phyloP scores from a whole-genome alignment of 2,888 invertebrate genomes.

The Aporophyla nigra region DNA sequence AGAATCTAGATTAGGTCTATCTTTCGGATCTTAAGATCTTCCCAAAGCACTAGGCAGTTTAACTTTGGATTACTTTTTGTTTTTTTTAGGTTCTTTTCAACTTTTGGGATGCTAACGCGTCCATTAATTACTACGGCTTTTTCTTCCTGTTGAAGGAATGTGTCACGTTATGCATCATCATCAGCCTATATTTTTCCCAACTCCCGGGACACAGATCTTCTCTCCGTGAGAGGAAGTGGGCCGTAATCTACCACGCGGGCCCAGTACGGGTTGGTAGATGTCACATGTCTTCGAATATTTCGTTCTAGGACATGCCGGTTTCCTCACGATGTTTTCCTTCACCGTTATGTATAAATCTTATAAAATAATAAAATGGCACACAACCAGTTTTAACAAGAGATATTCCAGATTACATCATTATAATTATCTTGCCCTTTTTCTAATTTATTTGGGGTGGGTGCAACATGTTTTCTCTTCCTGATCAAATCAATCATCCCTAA shows the following conservation, averaged over 20 bases:
- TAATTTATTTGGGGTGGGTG: background rate
- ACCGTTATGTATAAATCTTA: background rate
- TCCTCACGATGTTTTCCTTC: no score
- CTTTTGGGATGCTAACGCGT: background rate
- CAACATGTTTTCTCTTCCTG: no score
- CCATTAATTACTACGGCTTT: background rate
- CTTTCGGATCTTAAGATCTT: background rate
- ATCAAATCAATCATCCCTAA: background rate
- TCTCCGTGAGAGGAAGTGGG: no score
- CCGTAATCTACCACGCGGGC: no score
- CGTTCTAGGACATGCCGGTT: no score
- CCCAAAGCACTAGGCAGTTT: background rate
- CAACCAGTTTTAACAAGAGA: background rate
- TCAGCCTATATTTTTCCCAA: no score
- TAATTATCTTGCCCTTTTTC: no score
- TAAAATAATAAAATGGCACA: background rate
- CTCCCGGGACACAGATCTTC: no score
- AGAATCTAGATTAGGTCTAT: conserved; percentile 7
- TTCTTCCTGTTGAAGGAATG: background rate
- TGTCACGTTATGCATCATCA: background rate
- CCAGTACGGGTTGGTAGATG: no score
- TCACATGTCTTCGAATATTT: no score
- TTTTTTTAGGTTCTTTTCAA: background rate
- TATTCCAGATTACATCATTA: background rate
- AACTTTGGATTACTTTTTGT: background rate